Base-by-base conservation (phyloP, 2,888 invertebrate species). In the Drosophila kokeensis region DNA sequence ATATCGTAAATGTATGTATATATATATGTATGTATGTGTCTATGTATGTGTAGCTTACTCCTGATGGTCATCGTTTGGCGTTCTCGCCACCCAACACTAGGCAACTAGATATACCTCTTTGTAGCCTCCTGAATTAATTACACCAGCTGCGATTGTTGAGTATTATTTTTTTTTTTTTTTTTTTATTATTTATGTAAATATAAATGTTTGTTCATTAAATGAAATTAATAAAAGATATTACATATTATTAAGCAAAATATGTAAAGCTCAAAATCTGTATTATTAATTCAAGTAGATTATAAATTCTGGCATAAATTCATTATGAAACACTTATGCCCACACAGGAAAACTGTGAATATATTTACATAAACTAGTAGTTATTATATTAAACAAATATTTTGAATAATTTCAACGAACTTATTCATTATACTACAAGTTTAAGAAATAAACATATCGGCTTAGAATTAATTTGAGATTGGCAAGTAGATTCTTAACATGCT, bases 61-160 rank as follows among this genome's bases (percentile, higher is more conserved):
- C 63, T 24, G 60, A 38, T 57, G 77, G 76, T 36, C 63, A 64
- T 36, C 38, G 15, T 50, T 49, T 30, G 42, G 30, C 27, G 45
- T 36, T 32, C 57, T 42, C 57, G 34, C 10, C 45, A 48, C 30
- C 30, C 48, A 40, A 72, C 76, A 76, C 76, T 72, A 18, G 10
- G 11, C 61, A 57, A 6, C 69, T 27, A 2, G 32, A 15, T 50
- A 6, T 13, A 4, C 6, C n/a, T 6, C 10, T 18, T 27, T 29
- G 10, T 6, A 10, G 10, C 3, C 49, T n/a, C 2, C 30, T 30
- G 27, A 29, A 18, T 50, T 50, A 29, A 11, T 18, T 18, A 3
- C 18, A 49, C 21, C 21, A 21, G 4, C 45, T 45, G 21, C 13
- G 7, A 21, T 21, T 21, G 38, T 38, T 36, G 15, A 15, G 6